These are phyloP conservation scores for Setipinna tenuifilis DNA, from an alignment of 2,797 vertebrate species.

Conservation along the genomic window DNA sequence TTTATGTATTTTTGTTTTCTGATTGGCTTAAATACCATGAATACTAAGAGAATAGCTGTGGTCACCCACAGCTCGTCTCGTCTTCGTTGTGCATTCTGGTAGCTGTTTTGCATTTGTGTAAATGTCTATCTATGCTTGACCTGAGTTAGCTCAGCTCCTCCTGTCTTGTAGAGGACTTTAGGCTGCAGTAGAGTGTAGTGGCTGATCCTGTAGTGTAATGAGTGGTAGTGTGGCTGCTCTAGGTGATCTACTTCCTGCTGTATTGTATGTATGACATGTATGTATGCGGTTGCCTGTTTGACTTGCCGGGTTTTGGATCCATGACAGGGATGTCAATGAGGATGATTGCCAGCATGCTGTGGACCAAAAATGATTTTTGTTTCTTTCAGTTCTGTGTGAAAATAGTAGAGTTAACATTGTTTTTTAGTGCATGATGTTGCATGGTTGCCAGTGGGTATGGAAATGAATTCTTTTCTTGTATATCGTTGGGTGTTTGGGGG, in stretches of 20 bases:
- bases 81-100: neutral
- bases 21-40: neutral
- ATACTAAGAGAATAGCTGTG: conserved; percentile 13
- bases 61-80: neutral
- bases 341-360: conserved; percentile 9
- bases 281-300: neutral
- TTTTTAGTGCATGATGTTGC: conserved; percentile 4
- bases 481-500: neutral
- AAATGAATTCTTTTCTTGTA: neutral
- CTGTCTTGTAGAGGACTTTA: neutral
- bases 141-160: neutral
- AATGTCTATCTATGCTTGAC: neutral
- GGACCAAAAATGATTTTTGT: neutral
- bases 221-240: neutral
- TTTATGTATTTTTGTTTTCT: neutral
- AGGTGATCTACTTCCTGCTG: neutral
- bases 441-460: neutral
- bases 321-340: neutral
- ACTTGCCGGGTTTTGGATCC: neutral
- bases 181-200: neutral
- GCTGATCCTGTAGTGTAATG: neutral
- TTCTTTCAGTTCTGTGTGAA: neutral
- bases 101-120: neutral
- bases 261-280: neutral
- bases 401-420: neutral